Evolutionary conservation across 2,888 invertebrate genomes (phyloP).

Genomic region (Charanyca ferruginea): DNA sequence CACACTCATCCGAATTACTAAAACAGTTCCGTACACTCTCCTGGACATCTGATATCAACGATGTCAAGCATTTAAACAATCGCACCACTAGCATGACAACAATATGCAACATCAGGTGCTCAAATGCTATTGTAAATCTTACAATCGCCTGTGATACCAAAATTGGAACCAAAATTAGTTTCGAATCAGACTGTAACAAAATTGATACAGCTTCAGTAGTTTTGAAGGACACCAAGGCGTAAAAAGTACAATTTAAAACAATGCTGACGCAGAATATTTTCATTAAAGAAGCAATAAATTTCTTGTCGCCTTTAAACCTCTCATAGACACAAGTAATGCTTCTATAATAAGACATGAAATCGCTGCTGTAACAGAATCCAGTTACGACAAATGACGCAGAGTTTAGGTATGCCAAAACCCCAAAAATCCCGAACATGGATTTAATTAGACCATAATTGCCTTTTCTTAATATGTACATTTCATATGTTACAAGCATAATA

Average conservation of each 20-base stretch:
- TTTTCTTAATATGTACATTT: neutral
- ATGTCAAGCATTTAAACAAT: conserved; percentile 1
- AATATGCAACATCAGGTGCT: neutral
- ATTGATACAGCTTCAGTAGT: neutral
- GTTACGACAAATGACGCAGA: neutral
- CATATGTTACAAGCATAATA: neutral
- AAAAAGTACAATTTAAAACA: neutral
- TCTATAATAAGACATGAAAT: neutral
- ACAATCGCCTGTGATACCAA: neutral
- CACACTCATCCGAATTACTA: neutral
- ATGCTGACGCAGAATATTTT: neutral
- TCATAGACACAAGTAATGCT: neutral
- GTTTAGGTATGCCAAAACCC: neutral
- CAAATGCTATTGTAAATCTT: neutral
- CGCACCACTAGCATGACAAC: neutral
- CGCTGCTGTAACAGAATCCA: neutral
- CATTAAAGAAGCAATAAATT: neutral
- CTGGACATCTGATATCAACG: neutral
- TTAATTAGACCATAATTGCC: neutral
- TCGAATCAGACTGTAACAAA: neutral
- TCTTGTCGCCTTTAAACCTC: neutral
- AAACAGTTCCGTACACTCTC: neutral
- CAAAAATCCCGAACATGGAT: neutral
- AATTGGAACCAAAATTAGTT: neutral
- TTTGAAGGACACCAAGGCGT: neutral